These are phyloP conservation scores for Ladona fulva DNA, from an alignment of 1,140 invertebrate genomes.

Conservation along the genomic window DNA sequence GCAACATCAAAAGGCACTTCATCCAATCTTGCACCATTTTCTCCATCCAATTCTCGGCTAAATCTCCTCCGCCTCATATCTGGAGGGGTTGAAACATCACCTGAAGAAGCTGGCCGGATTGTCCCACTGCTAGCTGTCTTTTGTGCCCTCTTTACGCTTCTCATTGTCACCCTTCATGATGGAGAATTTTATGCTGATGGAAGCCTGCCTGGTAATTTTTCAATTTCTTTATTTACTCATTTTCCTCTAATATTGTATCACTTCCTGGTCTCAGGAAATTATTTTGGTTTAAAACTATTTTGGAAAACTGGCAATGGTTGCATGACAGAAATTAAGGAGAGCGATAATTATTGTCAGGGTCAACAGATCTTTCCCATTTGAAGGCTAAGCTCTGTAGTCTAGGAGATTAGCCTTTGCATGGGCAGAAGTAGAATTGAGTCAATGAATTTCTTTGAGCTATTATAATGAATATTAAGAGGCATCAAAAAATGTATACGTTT, in stretches of 20 bases:
- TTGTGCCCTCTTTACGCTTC: slow-evolving; percentile 71
- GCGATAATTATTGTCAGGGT: no score
- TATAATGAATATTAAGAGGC: no score
- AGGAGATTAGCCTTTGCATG: no score
- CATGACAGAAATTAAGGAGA: no score
- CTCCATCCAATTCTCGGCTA: background rate
- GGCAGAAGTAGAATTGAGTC: no score
- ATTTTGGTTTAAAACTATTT: no score
- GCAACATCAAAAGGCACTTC: background rate
- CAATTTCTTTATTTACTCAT: background rate
- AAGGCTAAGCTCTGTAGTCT: no score
- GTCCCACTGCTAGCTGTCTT: slow-evolving; percentile 74
- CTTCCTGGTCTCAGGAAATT: background rate
- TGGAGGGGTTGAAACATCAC: slow-evolving; percentile 51
- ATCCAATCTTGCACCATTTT: background rate
- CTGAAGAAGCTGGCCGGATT: slow-evolving; percentile 58
- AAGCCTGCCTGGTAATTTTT: background rate
- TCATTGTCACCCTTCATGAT: slow-evolving; percentile 79
- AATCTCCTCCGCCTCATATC: slow-evolving; percentile 58
- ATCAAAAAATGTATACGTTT: no score
- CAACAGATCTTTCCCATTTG: no score
- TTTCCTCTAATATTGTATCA: slow-evolving; percentile 4
- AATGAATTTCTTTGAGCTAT: no score
- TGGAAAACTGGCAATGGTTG: no score
- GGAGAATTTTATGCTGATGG: slow-evolving; percentile 63